Evolutionary conservation across 2,888 invertebrate genomes (phyloP).

Genomic region (Calameuta idolon): DNA sequence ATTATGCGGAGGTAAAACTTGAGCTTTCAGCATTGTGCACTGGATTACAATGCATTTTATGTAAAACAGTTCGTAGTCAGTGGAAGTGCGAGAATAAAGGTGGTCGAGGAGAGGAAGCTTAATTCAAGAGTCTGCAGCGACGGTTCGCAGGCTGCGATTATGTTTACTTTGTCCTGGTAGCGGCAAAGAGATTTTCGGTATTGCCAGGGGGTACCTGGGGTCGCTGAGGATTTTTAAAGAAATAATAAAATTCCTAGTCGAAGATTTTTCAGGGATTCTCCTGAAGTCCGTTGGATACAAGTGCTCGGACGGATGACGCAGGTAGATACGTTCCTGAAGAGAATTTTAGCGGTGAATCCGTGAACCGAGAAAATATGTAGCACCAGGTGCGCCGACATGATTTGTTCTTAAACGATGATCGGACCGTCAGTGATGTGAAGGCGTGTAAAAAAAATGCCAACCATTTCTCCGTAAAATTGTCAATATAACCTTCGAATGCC

Average conservation of each 20-base stretch:
- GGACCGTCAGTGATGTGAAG: neutral
- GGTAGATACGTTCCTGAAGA: neutral
- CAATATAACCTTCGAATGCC: neutral
- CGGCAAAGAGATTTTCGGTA: neutral
- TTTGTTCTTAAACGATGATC: neutral
- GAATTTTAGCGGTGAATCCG: neutral
- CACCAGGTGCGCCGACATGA: neutral
- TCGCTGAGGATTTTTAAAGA: neutral
- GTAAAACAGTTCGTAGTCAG: constrained; percentile 33
- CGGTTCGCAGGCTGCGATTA: neutral
- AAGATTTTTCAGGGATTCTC: neutral
- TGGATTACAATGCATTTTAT: constrained; percentile 42
- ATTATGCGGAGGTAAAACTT: constrained; percentile 37
- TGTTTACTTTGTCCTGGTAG: neutral
- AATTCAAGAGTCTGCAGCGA: neutral
- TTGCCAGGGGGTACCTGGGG: neutral
- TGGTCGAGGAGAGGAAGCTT: neutral
- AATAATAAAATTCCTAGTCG: neutral
- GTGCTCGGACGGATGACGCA: neutral
- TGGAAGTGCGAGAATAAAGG: neutral
- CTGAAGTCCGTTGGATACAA: neutral
- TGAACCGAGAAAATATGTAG: neutral
- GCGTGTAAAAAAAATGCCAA: constrained; percentile 1
- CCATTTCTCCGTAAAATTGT: constrained; percentile 3
- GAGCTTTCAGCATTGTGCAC: constrained; percentile 29